Evolutionary conservation across 2,113 vertebrate genomes (phyloP).

Genomic region (Sclerurus mexicanus): DNA sequence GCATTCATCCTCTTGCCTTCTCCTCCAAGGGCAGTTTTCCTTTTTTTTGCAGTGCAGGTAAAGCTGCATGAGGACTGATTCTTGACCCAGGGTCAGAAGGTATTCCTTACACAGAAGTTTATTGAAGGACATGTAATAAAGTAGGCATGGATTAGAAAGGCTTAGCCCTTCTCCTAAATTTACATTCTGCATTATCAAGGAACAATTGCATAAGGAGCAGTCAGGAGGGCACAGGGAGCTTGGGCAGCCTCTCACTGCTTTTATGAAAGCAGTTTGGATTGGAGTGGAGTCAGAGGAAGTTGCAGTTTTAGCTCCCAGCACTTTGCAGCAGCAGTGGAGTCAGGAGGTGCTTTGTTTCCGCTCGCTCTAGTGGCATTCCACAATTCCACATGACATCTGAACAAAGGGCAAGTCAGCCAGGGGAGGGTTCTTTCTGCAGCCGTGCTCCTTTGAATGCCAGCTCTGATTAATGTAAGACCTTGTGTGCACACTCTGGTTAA

Average conservation of each 20-base stretch:
- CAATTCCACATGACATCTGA: constrained; percentile 42
- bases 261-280: not conserved
- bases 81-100: not conserved
- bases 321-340: not conserved
- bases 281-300: not conserved
- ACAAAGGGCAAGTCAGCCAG: constrained; percentile 17
- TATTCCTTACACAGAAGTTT: not conserved
- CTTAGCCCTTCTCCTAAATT: not conserved
- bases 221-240: not conserved
- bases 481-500: not conserved
- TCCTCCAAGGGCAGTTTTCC: not conserved
- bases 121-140: not conserved
- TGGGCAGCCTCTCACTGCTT: not conserved
- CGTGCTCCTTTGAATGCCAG: not conserved
- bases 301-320: not conserved
- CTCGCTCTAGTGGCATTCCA: not conserved
- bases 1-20: not conserved
- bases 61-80: not conserved
- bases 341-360: constrained; percentile 32
- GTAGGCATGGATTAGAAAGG: not conserved
- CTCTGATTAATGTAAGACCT: constrained; percentile 7
- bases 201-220: not conserved
- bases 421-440: not conserved
- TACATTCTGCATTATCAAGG: not conserved
- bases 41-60: not conserved